Percentiles rank a stretch among this genome's conserved stretches.
phyloP scores from a whole-genome alignment of 2,888 invertebrate genomes.

The Microplitis deprimator region DNA sequence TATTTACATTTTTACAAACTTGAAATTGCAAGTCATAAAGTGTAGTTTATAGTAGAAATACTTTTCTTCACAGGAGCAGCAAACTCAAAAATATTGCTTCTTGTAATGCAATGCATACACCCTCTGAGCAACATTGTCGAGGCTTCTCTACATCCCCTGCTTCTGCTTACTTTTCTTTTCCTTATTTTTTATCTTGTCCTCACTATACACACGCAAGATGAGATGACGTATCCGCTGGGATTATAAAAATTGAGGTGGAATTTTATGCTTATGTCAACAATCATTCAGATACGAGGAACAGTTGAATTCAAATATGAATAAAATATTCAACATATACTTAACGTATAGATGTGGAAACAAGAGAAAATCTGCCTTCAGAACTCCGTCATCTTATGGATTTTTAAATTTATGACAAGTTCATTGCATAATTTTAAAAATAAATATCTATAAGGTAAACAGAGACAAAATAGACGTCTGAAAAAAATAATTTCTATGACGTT shows the following conservation, averaged over 20 bases:
- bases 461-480: too few species aligned
- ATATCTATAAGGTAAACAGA: too few species aligned
- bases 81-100: conserved; percentile 64
- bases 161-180: neutral
- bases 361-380: neutral
- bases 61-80: conserved; percentile 48
- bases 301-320: neutral
- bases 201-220: conserved; percentile 29
- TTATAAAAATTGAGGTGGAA: conserved; percentile 45
- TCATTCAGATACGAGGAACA: neutral
- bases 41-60: conserved; percentile 60
- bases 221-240: conserved; percentile 41
- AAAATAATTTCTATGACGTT: too few species aligned
- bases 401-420: too few species aligned
- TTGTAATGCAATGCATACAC: conserved; percentile 61
- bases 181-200: conserved; percentile 6
- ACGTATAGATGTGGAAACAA: neutral
- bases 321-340: neutral
- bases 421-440: too few species aligned
- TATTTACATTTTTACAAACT: conserved; percentile 58
- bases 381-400: too few species aligned
- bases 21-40: conserved; percentile 65
- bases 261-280: neutral
- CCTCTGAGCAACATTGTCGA: conserved; percentile 47
- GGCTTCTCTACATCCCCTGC: neutral